phyloP scores from a whole-genome alignment of 1,140 invertebrate genomes.

The Macrobrachium rosenbergii region DNA sequence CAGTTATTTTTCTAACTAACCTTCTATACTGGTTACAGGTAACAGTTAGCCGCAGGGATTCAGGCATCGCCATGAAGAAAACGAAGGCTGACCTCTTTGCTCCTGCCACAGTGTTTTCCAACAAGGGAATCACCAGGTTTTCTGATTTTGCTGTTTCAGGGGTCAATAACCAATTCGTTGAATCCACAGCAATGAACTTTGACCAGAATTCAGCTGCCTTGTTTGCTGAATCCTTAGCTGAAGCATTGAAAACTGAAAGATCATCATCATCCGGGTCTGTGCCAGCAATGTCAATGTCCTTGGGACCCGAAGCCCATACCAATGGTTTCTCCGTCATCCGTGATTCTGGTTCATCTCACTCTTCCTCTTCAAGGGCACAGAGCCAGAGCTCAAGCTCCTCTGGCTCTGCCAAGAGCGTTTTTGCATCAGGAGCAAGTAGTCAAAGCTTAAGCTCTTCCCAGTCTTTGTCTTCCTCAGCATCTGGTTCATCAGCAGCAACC shows the following conservation, averaged over 20 bases:
- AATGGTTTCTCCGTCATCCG: neutral
- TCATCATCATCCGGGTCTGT: constrained; percentile 24
- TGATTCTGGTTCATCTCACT: neutral
- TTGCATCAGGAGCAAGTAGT: neutral
- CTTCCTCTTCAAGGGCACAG: neutral
- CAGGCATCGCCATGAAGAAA: constrained; percentile 57
- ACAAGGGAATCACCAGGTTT: constrained; percentile 59
- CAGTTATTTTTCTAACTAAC: neutral
- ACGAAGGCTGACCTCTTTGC: constrained; percentile 57
- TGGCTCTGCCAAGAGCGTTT: constrained; percentile 32
- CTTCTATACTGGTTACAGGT: constrained; percentile 28
- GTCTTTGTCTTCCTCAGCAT: neutral
- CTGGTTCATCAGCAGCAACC: neutral
- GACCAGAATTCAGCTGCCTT: constrained; percentile 53
- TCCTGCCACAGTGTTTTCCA: constrained; percentile 57
- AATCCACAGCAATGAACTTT: constrained; percentile 28
- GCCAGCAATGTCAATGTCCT: constrained; percentile 8
- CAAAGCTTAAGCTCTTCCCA: neutral
- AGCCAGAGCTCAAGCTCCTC: neutral
- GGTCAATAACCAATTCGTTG: constrained; percentile 55
- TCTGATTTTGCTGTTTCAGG: constrained; percentile 61
- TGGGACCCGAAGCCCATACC: neutral
- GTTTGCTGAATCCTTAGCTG: constrained; percentile 53
- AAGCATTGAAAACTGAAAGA: constrained; percentile 34
- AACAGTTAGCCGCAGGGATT: constrained; percentile 40